Evolutionary conservation across 2,888 invertebrate genomes (phyloP).

Genomic region (Lochmaea capreae): DNA sequence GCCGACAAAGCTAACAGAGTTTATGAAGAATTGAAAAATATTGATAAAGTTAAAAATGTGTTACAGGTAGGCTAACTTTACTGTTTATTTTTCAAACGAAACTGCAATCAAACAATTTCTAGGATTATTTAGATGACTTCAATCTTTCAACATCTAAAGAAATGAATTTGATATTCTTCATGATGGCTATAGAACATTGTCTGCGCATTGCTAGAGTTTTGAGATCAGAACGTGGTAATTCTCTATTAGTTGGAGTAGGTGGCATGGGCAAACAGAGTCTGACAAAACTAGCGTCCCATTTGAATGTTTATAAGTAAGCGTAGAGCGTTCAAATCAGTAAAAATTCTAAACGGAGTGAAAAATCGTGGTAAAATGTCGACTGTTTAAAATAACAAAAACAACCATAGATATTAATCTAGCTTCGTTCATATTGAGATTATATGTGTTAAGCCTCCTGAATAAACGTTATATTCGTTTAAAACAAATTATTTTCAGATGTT

Average conservation of each 20-base stretch:
- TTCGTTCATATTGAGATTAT: too few relatives aligned
- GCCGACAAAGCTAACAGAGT: slow-evolving; percentile 78
- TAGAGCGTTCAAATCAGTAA: not conserved
- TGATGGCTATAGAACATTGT: slow-evolving; percentile 90
- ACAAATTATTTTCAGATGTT: slow-evolving; percentile 70
- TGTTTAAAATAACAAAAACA: too few relatives aligned
- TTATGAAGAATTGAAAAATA: slow-evolving; percentile 86
- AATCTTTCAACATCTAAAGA: slow-evolving; percentile 81
- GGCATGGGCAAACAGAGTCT: slow-evolving; percentile 93
- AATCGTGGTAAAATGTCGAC: too few relatives aligned
- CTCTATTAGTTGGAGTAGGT: slow-evolving; percentile 87
- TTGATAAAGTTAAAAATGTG: slow-evolving; percentile 76
- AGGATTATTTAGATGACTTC: slow-evolving; percentile 89
- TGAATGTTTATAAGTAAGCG: slow-evolving; percentile 81
- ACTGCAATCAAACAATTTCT: slow-evolving; percentile 26
- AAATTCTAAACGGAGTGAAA: not conserved
- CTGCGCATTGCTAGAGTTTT: slow-evolving; percentile 87
- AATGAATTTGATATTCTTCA: slow-evolving; percentile 88
- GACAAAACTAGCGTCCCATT: slow-evolving; percentile 84
- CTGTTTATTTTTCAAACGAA: too few relatives aligned
- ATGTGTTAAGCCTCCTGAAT: too few relatives aligned
- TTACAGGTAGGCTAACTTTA: slow-evolving; percentile 69
- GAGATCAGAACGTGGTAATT: slow-evolving; percentile 88
- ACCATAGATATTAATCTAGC: too few relatives aligned
- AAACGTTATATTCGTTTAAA: too few relatives aligned